Evolutionary conservation across 2,797 vertebrate species (phyloP).

Genomic region (Setipinna tenuifilis): DNA sequence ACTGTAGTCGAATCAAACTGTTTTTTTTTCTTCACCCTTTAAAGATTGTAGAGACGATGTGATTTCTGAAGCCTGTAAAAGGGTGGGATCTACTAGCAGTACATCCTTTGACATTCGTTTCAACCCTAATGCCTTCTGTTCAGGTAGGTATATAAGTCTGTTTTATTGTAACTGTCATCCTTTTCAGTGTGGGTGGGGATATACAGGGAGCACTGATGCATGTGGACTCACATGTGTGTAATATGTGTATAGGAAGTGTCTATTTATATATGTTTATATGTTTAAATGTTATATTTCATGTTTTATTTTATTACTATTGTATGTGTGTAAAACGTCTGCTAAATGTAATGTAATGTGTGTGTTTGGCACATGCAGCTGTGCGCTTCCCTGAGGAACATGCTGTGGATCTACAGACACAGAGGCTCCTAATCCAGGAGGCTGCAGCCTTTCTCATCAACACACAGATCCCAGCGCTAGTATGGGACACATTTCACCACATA

Average conservation of each 20-base stretch:
- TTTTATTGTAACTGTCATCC: too few relatives aligned
- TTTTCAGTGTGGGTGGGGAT: too few relatives aligned
- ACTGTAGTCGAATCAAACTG: neutral
- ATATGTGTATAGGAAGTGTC: neutral
- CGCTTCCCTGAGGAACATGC: slow-evolving; percentile 80
- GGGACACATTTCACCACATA: slow-evolving; percentile 45
- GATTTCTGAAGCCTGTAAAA: slow-evolving; percentile 80
- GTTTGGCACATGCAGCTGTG: slow-evolving; percentile 72
- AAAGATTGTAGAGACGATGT: slow-evolving; percentile 71
- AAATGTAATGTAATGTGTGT: too few relatives aligned
- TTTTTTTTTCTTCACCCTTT: too few relatives aligned
- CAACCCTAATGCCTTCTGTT: slow-evolving; percentile 91
- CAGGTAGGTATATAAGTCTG: slow-evolving; percentile 72
- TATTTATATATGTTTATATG: neutral
- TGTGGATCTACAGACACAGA: slow-evolving; percentile 86
- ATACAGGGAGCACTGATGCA: too few relatives aligned
- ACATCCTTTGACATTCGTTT: slow-evolving; percentile 89
- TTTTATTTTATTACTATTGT: slow-evolving; percentile 20
- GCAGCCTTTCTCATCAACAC: slow-evolving; percentile 87
- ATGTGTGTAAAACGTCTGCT: too few relatives aligned
- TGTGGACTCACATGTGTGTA: neutral
- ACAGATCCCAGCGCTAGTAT: slow-evolving; percentile 93
- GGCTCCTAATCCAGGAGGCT: slow-evolving; percentile 85
- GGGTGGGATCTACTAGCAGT: slow-evolving; percentile 83
- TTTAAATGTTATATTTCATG: neutral